Conservation (phyloP, 2,797 vertebrate species). For the Tamandua tetradactyla region DNA sequence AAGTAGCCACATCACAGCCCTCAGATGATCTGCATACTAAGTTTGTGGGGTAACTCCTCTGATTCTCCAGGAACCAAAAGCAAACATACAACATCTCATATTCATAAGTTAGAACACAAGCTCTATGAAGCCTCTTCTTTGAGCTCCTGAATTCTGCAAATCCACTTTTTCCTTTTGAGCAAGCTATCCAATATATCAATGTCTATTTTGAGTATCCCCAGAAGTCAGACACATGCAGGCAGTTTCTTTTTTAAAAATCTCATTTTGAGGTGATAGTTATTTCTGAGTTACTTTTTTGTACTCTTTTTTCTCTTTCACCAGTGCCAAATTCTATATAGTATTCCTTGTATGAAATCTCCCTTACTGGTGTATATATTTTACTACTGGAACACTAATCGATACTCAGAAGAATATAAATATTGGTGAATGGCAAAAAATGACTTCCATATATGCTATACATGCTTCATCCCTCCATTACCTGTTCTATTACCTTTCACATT, state of each 20-base stretch:
- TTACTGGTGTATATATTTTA: not conserved
- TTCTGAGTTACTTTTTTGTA: not conserved
- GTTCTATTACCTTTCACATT: not conserved
- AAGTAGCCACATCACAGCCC: not conserved
- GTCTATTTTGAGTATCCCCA: not conserved
- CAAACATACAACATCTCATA: not conserved
- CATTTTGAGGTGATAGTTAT: not conserved
- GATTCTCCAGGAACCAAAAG: not conserved
- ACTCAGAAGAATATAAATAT: not conserved
- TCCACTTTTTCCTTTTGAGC: not conserved
- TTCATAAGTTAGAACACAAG: not conserved
- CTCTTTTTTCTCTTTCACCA: not conserved
- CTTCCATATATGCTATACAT: not conserved
- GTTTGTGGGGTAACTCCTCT: not conserved
- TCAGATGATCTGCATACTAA: not conserved
- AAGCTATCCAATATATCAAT: not conserved
- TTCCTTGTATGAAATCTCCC: not conserved
- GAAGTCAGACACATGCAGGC: not conserved
- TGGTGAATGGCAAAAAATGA: not conserved
- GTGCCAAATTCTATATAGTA: not conserved
- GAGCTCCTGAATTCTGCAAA: not conserved
- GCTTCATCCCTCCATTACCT: not conserved
- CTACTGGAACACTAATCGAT: not conserved
- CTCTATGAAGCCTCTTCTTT: not conserved
- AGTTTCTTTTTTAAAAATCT: not conserved